These are phyloP conservation scores for Xiphorhynchus elegans DNA, from an alignment of 2,113 vertebrate genomes.

Conservation along the genomic window DNA sequence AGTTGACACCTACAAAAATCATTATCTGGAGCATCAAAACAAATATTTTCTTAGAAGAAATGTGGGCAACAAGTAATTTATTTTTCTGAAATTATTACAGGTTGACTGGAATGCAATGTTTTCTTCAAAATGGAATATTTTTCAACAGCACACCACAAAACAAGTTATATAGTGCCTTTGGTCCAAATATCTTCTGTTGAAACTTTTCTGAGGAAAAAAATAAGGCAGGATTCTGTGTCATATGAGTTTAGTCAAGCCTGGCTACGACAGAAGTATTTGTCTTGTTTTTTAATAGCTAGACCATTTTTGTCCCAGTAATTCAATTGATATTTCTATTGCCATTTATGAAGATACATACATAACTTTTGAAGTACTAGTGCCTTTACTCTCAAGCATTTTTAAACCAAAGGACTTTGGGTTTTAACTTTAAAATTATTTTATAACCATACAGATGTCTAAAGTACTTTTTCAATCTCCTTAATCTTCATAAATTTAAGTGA, in stretches of 20 bases:
- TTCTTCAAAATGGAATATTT: background rate
- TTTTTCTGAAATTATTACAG: background rate
- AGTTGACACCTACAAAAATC: background rate
- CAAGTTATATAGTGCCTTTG: background rate
- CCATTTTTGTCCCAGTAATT: background rate
- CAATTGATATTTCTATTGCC: background rate
- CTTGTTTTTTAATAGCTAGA: background rate
- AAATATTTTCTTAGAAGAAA: background rate
- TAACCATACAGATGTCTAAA: background rate
- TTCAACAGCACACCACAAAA: background rate
- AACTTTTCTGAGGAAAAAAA: background rate
- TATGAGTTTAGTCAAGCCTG: background rate
- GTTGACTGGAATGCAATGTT: background rate
- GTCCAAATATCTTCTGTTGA: too few species aligned
- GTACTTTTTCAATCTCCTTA: background rate
- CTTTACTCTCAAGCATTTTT: background rate
- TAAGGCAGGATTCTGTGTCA: background rate
- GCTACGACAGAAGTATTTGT: background rate
- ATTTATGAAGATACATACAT: background rate
- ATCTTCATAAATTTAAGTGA: background rate
- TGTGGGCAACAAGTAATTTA: background rate
- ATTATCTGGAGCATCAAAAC: background rate
- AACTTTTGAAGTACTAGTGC: background rate
- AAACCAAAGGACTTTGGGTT: background rate
- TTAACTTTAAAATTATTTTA: background rate